These are phyloP conservation scores for Orthochromis malagaraziensis DNA, from an alignment of 2,113 vertebrate genomes.

Conservation along the genomic window DNA sequence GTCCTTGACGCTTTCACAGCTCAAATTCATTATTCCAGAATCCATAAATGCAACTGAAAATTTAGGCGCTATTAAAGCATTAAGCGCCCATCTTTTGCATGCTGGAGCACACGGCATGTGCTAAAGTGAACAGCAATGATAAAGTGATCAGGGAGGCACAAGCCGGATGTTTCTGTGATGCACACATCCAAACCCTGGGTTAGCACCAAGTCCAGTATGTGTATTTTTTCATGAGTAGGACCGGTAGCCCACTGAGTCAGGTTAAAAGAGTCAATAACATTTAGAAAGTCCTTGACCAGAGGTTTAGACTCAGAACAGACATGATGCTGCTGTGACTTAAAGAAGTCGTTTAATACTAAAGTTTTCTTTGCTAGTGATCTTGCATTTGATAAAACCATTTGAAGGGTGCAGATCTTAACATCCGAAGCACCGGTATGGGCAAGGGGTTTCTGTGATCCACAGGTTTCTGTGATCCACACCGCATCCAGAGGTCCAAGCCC, in stretches of 20 bases:
- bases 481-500: not conserved
- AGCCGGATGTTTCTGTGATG: not conserved
- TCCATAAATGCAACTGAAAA: not conserved
- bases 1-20: not conserved
- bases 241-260: not conserved
- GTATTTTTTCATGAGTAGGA: not conserved
- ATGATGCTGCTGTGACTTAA: not conserved
- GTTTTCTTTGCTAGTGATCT: not conserved
- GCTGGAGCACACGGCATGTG: not conserved
- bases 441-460: not conserved
- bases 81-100: not conserved
- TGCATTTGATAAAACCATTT: not conserved
- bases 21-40: not conserved
- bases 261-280: not conserved
- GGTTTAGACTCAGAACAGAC: not conserved
- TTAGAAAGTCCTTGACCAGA: not conserved
- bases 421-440: not conserved
- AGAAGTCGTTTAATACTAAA: not conserved
- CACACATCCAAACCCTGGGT: not conserved
- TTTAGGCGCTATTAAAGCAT: not conserved
- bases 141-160: not conserved
- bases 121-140: not conserved
- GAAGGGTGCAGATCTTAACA: not conserved
- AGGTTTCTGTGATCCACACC: not conserved
- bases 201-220: not conserved